phyloP scores from a whole-genome alignment of 2,888 invertebrate species.

The Heliconius ismenius region DNA sequence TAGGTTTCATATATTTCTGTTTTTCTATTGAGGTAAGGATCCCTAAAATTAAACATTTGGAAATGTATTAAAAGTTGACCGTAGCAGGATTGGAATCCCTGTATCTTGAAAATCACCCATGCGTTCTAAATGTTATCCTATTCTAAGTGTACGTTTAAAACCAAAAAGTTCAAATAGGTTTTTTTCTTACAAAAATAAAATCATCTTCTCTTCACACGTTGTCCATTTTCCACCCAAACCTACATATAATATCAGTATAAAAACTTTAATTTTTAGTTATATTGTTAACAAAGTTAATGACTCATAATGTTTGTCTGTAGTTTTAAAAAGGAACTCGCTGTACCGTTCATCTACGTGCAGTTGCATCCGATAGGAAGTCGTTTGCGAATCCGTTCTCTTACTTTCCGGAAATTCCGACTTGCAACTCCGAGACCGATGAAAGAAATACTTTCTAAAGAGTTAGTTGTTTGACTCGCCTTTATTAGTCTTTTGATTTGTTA shows the following conservation, averaged over 20 bases:
- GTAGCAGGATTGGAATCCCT: no score
- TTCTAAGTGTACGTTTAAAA: no score
- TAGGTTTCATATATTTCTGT: background rate
- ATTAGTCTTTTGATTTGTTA: conserved; percentile 61
- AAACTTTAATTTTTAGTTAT: background rate
- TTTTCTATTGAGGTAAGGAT: background rate
- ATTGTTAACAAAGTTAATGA: conserved; percentile 24
- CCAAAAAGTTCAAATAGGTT: background rate
- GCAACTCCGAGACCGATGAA: conserved; percentile 63
- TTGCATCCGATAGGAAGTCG: conserved; percentile 65
- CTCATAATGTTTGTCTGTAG: conserved; percentile 35
- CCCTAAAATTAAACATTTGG: background rate
- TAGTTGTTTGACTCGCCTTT: conserved; percentile 57
- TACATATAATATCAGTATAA: background rate
- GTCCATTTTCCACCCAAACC: background rate
- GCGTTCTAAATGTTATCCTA: no score
- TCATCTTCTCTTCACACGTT: background rate
- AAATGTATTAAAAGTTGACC: no score
- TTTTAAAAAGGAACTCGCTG: conserved; percentile 42
- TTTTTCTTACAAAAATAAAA: background rate
- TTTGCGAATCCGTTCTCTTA: conserved; percentile 64
- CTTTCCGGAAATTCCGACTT: conserved; percentile 62
- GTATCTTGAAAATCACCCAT: no score
- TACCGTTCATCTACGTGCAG: conserved; percentile 46
- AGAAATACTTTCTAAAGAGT: conserved; percentile 65